Base-by-base conservation (phyloP, 2,888 invertebrate genomes). In the Ceraclea dissimilis region DNA sequence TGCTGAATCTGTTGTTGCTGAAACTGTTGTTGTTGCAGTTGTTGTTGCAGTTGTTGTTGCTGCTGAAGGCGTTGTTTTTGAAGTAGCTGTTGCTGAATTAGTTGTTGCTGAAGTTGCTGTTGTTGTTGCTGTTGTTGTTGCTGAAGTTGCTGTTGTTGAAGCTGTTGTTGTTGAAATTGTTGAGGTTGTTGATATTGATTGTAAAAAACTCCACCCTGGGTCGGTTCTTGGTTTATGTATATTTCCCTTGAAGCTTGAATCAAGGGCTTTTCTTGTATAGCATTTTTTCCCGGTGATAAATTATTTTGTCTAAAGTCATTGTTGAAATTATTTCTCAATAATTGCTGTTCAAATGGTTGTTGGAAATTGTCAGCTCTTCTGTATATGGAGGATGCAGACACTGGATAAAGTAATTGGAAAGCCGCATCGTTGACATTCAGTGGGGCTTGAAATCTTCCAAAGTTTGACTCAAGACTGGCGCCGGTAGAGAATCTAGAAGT, bases 321-420 rank as follows among this genome's bases (percentile, higher is more conserved):
- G 49, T 43, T 46, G 34, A 51, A 52, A 16, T 46, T 10, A 21
- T 31, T 59, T 44, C 55, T 63, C 31, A 70, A 60, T 16, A 69
- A 67, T 61, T 72, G 72, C 18, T 68, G 66, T 2, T 63, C 54
- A 2, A 49, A 52, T 1, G 70, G 64, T 1, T 69, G 64, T 2
- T 65, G 60, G 63, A 68, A 68, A 59, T 67, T 59, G 63, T 75
- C 72, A 1, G 73, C 75, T 18, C 76, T 69, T 49, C 76, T 69
- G 61, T 71, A 73, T 16, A 73, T 69, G 46, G 65, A 65, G 53
- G 67, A 66, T 60, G 70, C 71, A 52, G 67, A 68, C 26, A 69
- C 67, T 16, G 67, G 64, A 8, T 67, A 62, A 51, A 66, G 66
- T 59, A 67, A 67, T 50, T 64, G 63, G 17, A 67, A 63, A 1